A percentile compares a stretch with the other conserved stretches of the same genome.
phyloP scores from a whole-genome alignment of 92 coral and sea anemone species.

The Siderastrea siderea region DNA sequence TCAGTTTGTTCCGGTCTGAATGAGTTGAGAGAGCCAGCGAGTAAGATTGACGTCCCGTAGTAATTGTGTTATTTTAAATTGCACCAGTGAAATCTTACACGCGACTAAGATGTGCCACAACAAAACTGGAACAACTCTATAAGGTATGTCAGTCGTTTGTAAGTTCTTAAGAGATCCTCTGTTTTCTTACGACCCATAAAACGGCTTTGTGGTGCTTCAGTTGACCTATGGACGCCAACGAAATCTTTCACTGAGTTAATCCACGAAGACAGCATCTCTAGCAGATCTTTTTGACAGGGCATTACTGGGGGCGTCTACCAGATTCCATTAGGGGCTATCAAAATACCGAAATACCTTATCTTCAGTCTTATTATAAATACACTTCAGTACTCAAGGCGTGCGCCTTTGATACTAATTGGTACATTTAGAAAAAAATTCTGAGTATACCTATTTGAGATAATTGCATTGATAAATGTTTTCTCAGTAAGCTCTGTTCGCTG shows the following conservation, averaged over 20 bases:
- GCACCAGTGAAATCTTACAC: constrained; percentile 23
- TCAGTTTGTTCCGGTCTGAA: constrained; percentile 38
- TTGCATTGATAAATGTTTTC: constrained; percentile 13
- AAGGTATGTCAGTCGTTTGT: constrained; percentile 30
- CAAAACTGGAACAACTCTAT: background rate
- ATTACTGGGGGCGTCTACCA: constrained; percentile 8
- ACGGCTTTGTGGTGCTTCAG: background rate
- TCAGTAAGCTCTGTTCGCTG: constrained; percentile 6
- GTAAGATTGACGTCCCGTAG: constrained; percentile 15
- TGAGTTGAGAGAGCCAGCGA: background rate
- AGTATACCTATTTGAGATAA: constrained; percentile 21
- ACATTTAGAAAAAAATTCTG: background rate
- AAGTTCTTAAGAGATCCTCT: background rate
- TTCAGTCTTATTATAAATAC: constrained; percentile 11
- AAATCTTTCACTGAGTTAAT: background rate
- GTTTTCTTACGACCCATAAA: background rate
- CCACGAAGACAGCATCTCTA: background rate
- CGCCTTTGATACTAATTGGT: background rate
- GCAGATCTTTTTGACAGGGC: constrained; percentile 18
- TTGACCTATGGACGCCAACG: background rate
- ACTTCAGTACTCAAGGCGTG: constrained; percentile 7
- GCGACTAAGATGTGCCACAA: constrained; percentile 39
- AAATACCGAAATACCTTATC: constrained; percentile 6
- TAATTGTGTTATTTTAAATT: constrained; percentile 30
- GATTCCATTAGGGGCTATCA: constrained; percentile 47